Percentiles rank a stretch among this genome's conserved stretches.
These are phyloP conservation scores for Drosophila antonietae DNA, from an alignment of 2,888 invertebrate genomes.

Conservation along the genomic window DNA sequence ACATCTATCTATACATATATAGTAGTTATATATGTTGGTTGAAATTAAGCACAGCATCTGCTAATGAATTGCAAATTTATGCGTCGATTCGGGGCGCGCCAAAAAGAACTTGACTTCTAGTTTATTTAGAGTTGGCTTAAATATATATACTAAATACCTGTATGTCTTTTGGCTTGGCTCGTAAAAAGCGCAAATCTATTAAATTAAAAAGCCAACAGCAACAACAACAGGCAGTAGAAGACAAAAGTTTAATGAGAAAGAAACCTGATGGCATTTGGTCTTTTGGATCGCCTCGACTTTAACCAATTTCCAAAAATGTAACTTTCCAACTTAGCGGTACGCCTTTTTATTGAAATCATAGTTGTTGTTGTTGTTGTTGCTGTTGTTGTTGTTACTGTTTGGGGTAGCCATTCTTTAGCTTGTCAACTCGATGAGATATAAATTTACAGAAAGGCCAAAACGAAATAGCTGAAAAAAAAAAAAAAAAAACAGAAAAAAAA, in stretches of 20 bases:
- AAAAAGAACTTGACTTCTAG: constrained; percentile 81
- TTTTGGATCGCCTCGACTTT: constrained; percentile 32
- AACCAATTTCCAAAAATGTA: constrained; percentile 79
- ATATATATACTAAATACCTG: constrained; percentile 25
- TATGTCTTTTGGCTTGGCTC: constrained; percentile 49
- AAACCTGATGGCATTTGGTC: constrained; percentile 63
- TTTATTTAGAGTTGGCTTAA: constrained; percentile 61
- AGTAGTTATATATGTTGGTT: constrained; percentile 49
- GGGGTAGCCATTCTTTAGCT: constrained; percentile 75
- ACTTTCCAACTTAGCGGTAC: constrained; percentile 81
- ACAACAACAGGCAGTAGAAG: constrained; percentile 15
- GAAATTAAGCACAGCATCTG: constrained; percentile 67
- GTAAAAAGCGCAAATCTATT: constrained; percentile 73
- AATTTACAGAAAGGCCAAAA: constrained; percentile 73
- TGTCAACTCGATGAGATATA: constrained; percentile 81
- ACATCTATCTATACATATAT: constrained; percentile 16
- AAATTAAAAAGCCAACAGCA: constrained; percentile 62
- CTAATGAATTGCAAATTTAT: constrained; percentile 79
- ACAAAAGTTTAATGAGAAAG: constrained; percentile 73
- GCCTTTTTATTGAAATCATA: constrained; percentile 67
- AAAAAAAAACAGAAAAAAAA: background rate
- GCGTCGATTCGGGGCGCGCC: constrained; percentile 66
- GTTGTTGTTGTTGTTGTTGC: constrained; percentile 44
- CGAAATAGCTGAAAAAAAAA: constrained; percentile 54
- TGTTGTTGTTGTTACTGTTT: constrained; percentile 40